Evolutionary conservation across 1,140 invertebrate genomes (phyloP).

Genomic region (Octopus sinensis): DNA sequence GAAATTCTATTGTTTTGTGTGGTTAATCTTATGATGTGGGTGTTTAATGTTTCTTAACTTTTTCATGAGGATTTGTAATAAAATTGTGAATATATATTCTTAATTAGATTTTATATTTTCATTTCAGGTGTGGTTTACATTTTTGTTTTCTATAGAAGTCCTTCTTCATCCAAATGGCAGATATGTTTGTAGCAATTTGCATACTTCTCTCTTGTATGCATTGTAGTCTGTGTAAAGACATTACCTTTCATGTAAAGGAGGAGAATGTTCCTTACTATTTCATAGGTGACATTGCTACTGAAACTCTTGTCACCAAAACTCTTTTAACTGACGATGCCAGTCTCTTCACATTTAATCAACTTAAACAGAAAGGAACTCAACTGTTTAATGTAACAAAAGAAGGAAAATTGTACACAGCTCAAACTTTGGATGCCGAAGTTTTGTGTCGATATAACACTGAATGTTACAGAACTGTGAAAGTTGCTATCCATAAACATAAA

Average conservation of each 20-base stretch:
- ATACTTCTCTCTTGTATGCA: background rate
- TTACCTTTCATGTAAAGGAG: conserved; percentile 20
- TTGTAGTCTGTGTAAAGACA: background rate
- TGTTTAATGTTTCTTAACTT: too few relatives aligned
- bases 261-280: conserved; percentile 15
- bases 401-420: conserved; percentile 5
- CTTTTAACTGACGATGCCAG: background rate
- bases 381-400: background rate
- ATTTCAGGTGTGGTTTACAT: too few relatives aligned
- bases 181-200: background rate
- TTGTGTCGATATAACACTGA: conserved; percentile 28
- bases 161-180: too few relatives aligned
- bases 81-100: too few relatives aligned
- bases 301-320: conserved; percentile 9
- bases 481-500: conserved; percentile 9
- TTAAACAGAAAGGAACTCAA: background rate
- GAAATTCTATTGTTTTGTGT: too few relatives aligned
- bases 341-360: conserved; percentile 10
- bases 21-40: too few relatives aligned
- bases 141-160: too few relatives aligned
- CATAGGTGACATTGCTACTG: conserved; percentile 26
- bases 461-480: conserved; percentile 27
- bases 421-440: conserved; percentile 24
- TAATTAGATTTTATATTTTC: too few relatives aligned
- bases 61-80: too few relatives aligned